Percentiles rank a stretch among this genome's conserved stretches.
Conservation (phyloP, 1,140 invertebrate species). For the Papilio xuthus region DNA sequence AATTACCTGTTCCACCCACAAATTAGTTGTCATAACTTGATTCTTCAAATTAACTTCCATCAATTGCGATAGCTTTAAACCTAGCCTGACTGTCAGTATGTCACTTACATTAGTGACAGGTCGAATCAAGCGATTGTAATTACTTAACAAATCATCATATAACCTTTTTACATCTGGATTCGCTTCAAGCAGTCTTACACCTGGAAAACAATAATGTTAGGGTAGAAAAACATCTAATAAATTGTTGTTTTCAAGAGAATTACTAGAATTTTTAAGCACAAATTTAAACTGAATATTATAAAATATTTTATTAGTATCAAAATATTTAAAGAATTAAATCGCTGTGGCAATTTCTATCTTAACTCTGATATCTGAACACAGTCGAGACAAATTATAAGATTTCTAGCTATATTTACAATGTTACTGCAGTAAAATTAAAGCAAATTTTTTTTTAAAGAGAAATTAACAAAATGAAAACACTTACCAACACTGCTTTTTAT, state of each 20-base stretch:
- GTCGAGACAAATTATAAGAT: not conserved
- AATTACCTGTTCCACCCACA: slow-evolving; percentile 94
- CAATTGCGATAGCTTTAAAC: slow-evolving; percentile 96
- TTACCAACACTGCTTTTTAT: slow-evolving; percentile 56
- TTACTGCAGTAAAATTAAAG: slow-evolving; percentile 4
- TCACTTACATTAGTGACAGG: slow-evolving; percentile 97
- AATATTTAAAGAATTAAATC: not conserved
- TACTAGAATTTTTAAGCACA: no score
- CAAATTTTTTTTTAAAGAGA: no score
- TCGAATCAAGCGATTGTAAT: slow-evolving; percentile 98
- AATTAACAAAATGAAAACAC: slow-evolving; percentile 40
- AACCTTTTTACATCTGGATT: slow-evolving; percentile 95
- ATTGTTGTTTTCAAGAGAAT: not conserved
- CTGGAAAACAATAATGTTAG: slow-evolving; percentile 54
- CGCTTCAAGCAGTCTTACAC: slow-evolving; percentile 83
- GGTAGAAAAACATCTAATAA: not conserved
- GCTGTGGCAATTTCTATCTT: not conserved
- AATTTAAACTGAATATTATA: no score
- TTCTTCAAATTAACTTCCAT: slow-evolving; percentile 98
- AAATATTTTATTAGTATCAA: no score
- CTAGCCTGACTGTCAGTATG: slow-evolving; percentile 94
- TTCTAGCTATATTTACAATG: not conserved
- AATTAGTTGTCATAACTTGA: slow-evolving; percentile 97
- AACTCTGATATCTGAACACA: not conserved
- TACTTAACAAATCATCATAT: slow-evolving; percentile 95